Percentiles rank a stretch among this genome's conserved stretches.
phyloP scores from a whole-genome alignment of 2,888 invertebrate genomes.

The Sympetrum striolatum region DNA sequence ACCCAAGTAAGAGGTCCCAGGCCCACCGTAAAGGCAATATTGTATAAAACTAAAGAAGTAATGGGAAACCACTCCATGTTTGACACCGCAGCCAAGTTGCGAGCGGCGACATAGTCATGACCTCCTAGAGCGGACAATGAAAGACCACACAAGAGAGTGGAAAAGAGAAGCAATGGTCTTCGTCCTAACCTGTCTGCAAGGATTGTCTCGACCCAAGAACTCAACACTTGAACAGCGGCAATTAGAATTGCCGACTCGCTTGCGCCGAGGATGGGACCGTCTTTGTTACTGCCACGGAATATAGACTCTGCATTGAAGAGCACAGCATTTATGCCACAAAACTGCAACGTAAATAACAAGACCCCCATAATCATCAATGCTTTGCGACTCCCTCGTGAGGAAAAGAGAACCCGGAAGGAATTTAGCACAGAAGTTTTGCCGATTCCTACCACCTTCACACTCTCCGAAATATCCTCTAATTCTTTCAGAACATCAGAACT shows the following conservation, averaged over 20 bases:
- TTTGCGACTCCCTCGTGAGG: conserved; percentile 62
- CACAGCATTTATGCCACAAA: conserved; percentile 68
- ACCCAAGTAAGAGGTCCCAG: conserved; percentile 70
- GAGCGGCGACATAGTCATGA: conserved; percentile 65
- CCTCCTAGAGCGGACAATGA: conserved; percentile 64
- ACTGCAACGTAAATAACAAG: conserved; percentile 69
- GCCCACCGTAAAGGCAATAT: conserved; percentile 69
- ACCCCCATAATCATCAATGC: conserved; percentile 67
- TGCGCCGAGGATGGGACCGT: conserved; percentile 56
- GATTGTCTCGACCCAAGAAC: conserved; percentile 65
- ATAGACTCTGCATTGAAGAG: conserved; percentile 69
- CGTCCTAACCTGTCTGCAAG: conserved; percentile 70
- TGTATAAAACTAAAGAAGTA: conserved; percentile 66
- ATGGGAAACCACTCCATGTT: conserved; percentile 66
- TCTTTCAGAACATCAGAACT: conserved; percentile 64
- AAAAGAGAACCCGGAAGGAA: conserved; percentile 63
- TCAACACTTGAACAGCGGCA: conserved; percentile 64
- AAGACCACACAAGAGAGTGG: conserved; percentile 65
- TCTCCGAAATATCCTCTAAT: conserved; percentile 63
- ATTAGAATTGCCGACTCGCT: conserved; percentile 64
- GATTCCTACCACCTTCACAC: conserved; percentile 58
- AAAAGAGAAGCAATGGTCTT: conserved; percentile 66
- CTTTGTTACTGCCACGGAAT: conserved; percentile 61
- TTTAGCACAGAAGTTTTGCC: conserved; percentile 52
- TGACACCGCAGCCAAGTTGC: conserved; percentile 60